A percentile compares a stretch with the other conserved stretches of the same genome.
Evolutionary conservation across 2,888 invertebrate species (phyloP).

Genomic region (Halictus quadricinctus): DNA sequence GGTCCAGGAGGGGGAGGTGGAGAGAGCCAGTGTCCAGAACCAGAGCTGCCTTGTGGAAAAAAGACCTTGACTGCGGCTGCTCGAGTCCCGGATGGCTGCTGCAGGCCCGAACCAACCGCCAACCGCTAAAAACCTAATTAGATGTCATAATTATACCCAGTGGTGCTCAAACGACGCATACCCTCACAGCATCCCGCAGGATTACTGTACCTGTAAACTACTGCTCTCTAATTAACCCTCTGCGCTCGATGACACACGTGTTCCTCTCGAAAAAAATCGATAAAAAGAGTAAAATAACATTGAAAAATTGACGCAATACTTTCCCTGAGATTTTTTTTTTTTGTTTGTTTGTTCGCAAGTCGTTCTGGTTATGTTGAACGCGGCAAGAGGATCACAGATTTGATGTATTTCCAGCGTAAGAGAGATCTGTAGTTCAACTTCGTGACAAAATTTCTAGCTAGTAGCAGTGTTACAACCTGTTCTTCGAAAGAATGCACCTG

Average conservation of each 20-base stretch:
- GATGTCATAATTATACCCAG: slow-evolving; percentile 81
- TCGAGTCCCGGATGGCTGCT: slow-evolving; percentile 70
- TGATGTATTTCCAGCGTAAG: not conserved
- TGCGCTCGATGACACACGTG: not conserved
- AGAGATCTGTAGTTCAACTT: not conserved
- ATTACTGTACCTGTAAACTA: not conserved
- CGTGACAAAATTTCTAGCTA: not conserved
- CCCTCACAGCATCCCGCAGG: not conserved
- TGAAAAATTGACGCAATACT: not conserved
- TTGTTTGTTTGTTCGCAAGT: not conserved
- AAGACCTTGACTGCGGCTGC: slow-evolving; percentile 72
- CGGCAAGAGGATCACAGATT: not conserved
- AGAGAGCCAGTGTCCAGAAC: slow-evolving; percentile 56
- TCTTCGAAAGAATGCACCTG: not conserved
- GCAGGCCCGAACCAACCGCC: slow-evolving; percentile 73
- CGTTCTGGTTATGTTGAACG: not conserved
- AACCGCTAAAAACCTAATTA: slow-evolving; percentile 81
- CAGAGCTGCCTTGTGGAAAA: slow-evolving; percentile 69
- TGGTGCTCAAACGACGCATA: slow-evolving; percentile 72
- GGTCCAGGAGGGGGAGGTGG: slow-evolving; percentile 24
- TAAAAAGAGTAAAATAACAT: not conserved
- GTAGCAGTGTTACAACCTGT: not conserved
- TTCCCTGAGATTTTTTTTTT: not conserved
- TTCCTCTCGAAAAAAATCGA: not conserved
- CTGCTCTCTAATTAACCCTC: not conserved